Conservation (phyloP, 2,797 vertebrate species). For the Enteromius radiatus region DNA sequence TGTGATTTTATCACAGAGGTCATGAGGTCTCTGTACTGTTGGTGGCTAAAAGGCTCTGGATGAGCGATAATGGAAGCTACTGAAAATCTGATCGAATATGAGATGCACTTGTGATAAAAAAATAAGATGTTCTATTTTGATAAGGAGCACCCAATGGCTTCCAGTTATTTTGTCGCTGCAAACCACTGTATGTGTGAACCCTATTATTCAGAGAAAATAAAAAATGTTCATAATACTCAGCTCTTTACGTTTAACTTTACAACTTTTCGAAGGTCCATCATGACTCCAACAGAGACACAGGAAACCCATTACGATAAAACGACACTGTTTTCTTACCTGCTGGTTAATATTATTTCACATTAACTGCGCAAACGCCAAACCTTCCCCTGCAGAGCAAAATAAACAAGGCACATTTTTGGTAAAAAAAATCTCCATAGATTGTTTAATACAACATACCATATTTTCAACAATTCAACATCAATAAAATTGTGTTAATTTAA, state of each 20-base stretch:
- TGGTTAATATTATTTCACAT: slow-evolving; percentile 6
- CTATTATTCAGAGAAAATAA: background rate
- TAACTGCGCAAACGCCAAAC: background rate
- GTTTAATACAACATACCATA: slow-evolving; percentile 89
- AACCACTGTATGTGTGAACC: background rate
- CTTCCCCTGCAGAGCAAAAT: background rate
- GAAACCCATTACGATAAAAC: background rate
- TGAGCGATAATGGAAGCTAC: background rate
- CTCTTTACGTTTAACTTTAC: background rate
- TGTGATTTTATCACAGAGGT: slow-evolving; percentile 4
- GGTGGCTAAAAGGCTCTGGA: background rate
- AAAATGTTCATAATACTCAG: background rate
- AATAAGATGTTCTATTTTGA: background rate
- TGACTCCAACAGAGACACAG: background rate
- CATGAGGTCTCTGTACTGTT: slow-evolving; percentile 3
- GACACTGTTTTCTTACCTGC: slow-evolving; percentile 5
- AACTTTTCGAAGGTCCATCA: background rate
- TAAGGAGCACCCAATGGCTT: background rate
- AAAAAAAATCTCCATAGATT: slow-evolving; percentile 80
- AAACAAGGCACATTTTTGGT: slow-evolving; percentile 50
- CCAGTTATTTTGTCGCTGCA: background rate
- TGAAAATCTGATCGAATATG: background rate
- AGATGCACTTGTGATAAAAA: slow-evolving; percentile 13
- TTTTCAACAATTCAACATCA: slow-evolving; percentile 87
- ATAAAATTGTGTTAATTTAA: slow-evolving; percentile 81